Base-by-base conservation (phyloP, 2,113 vertebrate genomes). In the Neomonachus schauinslandi region DNA sequence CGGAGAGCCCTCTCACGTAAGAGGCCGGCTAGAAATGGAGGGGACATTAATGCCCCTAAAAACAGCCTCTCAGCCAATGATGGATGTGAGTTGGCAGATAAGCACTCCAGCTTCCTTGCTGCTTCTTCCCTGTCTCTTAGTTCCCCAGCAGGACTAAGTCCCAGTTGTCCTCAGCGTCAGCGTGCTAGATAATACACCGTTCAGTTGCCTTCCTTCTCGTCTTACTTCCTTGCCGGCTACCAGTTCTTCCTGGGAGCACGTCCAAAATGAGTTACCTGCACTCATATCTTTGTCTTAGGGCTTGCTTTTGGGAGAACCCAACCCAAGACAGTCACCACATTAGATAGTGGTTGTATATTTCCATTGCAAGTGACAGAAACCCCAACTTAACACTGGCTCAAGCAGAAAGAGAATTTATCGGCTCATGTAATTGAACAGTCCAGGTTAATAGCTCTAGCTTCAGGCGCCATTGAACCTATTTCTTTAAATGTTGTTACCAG, bases 311-410 rank as follows among this genome's bases (percentile, higher is more conserved):
- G 80, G 53, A 74, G 39, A 74, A 67, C 15, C 33, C 61, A 33
- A 55, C 26, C 28, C n/a, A 42, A 51, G 65, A 55, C 36, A 84
- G 92, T 31, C 28, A 67, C 51, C 36, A 2, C 65, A 55, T 69
- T 74, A 71, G 57, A 28, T 3, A 81, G 89, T n/a, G 46, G 51
- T 86, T 88, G 85, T 84, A 14, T 85, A 80, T 93, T 95, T 96
- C 92, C 71, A 91, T 36, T 82, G 77, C 80, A 81, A 96, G 90
- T 72, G 94, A 96, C 89, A 97, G 92, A 91, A 95, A 85, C 65
- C 36, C 96, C 77, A 65, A 57, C 89, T 89, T 53, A 85, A 85
- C 89, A 89, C 31, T 95, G 94, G 92, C 87, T 97, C 51, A 85
- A 85, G 93, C 94, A 82, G 87, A 77, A 93, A 69, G 95, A 69